phyloP scores from a whole-genome alignment of 2,797 vertebrate genomes.

The Molothrus aeneus region DNA sequence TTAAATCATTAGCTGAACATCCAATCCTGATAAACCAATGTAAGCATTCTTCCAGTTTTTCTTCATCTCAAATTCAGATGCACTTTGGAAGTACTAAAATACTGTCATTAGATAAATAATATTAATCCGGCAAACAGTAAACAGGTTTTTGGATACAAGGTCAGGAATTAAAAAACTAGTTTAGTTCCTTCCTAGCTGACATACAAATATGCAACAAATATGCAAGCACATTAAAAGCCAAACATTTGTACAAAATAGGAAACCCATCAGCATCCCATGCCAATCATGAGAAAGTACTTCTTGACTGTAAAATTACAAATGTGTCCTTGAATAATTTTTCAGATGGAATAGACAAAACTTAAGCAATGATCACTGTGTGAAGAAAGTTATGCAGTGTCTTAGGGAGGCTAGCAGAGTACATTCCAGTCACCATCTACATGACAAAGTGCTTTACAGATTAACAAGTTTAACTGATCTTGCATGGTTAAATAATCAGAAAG shows the following conservation, averaged over 20 bases:
- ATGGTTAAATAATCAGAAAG: background rate
- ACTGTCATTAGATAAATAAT: background rate
- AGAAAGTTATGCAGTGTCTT: background rate
- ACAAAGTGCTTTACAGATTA: slow-evolving; percentile 52
- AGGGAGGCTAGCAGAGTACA: slow-evolving; percentile 58
- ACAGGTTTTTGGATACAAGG: slow-evolving; percentile 57
- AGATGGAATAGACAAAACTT: background rate
- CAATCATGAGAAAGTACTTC: slow-evolving; percentile 54
- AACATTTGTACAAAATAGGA: slow-evolving; percentile 37
- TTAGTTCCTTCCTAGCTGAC: slow-evolving; percentile 4
- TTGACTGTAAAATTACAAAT: slow-evolving; percentile 57
- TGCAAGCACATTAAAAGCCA: slow-evolving; percentile 48
- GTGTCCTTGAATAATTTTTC: background rate
- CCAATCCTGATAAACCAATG: slow-evolving; percentile 48
- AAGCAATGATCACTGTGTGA: background rate
- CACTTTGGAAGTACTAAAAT: slow-evolving; percentile 36
- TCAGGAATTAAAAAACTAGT: background rate
- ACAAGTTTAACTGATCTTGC: slow-evolving; percentile 9
- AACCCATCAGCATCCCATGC: slow-evolving; percentile 45
- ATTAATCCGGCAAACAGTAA: slow-evolving; percentile 22
- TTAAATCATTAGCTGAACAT: slow-evolving; percentile 58
- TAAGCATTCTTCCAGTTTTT: slow-evolving; percentile 60
- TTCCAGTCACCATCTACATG: slow-evolving; percentile 58
- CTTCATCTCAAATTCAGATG: slow-evolving; percentile 37
- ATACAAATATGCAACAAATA: slow-evolving; percentile 60